These are phyloP conservation scores for Zosterops borbonicus DNA, from an alignment of 2,113 vertebrate genomes.

Conservation along the genomic window DNA sequence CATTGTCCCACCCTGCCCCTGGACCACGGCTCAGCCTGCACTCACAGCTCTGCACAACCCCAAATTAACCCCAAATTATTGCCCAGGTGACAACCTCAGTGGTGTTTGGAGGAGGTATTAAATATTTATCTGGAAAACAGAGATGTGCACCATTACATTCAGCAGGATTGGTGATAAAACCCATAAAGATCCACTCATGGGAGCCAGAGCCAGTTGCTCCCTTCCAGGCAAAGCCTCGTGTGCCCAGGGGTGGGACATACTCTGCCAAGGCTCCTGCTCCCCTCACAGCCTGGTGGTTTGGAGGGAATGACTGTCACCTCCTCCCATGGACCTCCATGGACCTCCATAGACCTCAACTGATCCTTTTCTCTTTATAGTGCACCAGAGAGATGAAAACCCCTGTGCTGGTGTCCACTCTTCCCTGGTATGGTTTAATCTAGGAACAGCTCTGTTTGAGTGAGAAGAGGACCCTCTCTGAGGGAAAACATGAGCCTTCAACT, in stretches of 20 bases:
- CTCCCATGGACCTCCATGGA: neutral
- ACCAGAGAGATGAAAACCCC: neutral
- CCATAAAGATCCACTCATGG: neutral
- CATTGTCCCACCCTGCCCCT: neutral
- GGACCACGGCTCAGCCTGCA: fast-evolving
- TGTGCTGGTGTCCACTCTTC: neutral
- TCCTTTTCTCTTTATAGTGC: neutral
- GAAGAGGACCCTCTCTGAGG: too few species aligned
- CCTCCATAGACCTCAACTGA: neutral
- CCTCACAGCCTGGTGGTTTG: neutral
- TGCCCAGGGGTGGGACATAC: neutral
- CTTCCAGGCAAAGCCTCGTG: fast-evolving
- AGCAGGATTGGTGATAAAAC: neutral
- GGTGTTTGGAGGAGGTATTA: neutral
- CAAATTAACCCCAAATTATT: neutral
- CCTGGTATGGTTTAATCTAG: neutral
- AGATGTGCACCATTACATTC: neutral
- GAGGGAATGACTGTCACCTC: neutral
- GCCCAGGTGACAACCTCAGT: neutral
- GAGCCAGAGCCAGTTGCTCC: neutral
- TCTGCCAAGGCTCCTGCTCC: neutral
- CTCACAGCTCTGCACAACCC: neutral
- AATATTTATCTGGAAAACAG: conserved; percentile 22
- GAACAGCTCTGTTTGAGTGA: neutral
- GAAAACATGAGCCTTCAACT: neutral